These are phyloP conservation scores for Rhinogobius similis DNA, from an alignment of 2,113 vertebrate species.

Conservation along the genomic window DNA sequence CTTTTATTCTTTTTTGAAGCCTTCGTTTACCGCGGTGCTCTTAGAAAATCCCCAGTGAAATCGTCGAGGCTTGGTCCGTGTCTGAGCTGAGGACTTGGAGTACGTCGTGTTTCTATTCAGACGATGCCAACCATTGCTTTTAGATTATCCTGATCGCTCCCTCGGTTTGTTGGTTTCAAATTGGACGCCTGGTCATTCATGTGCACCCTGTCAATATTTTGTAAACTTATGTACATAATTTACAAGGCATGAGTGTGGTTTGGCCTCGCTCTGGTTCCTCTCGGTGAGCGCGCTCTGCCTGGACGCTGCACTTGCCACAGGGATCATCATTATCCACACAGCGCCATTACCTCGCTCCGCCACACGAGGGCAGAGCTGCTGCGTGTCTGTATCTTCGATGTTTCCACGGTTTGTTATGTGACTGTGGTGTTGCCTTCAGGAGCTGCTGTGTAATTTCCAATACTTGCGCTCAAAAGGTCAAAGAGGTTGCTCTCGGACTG, in stretches of 20 bases:
- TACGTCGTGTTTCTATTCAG: conserved; percentile 39
- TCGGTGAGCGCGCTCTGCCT: conserved; percentile 47
- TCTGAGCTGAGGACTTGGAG: conserved; percentile 32
- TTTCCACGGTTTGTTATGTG: background rate
- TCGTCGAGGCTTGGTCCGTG: conserved; percentile 57
- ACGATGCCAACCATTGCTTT: conserved; percentile 36
- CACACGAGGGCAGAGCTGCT: conserved; percentile 42
- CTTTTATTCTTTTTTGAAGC: background rate
- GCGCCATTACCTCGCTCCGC: background rate
- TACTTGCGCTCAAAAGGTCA: too few species aligned
- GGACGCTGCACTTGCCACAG: conserved; percentile 45
- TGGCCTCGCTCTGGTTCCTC: conserved; percentile 53
- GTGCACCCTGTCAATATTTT: conserved; percentile 26
- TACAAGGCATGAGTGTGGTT: conserved; percentile 42
- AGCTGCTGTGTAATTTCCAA: rapidly evolving
- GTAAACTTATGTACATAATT: conserved; percentile 61
- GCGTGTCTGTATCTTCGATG: background rate
- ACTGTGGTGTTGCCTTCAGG: conserved; percentile 40
- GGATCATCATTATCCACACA: conserved; percentile 27
- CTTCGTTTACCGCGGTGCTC: conserved; percentile 26
- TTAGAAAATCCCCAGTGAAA: conserved; percentile 62
- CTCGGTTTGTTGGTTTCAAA: conserved; percentile 29
- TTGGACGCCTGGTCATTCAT: conserved; percentile 45
- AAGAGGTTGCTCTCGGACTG: too few species aligned
- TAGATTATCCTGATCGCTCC: conserved; percentile 23